phyloP scores from a whole-genome alignment of 2,888 invertebrate genomes.

The Timandra comae region DNA sequence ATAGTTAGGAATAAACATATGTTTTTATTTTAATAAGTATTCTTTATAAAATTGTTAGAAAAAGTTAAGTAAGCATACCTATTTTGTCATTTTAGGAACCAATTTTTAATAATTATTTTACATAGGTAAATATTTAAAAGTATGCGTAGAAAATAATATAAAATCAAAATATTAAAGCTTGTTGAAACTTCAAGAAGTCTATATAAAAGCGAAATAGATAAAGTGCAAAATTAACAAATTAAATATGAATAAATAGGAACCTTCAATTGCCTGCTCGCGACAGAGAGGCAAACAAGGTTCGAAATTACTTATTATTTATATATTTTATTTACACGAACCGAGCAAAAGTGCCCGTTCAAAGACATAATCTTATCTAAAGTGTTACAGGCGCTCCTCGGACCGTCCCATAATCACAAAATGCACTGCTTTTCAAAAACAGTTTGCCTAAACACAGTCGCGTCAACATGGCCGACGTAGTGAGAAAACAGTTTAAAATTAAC shows the following conservation, averaged over 20 bases:
- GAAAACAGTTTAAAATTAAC: constrained; percentile 29
- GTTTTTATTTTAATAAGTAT: too few relatives aligned
- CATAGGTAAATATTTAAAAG: too few relatives aligned
- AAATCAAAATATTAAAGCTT: constrained; percentile 2
- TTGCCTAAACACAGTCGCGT: constrained; percentile 31
- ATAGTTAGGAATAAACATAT: too few relatives aligned
- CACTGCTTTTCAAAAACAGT: constrained; percentile 27
- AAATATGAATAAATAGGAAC: constrained; percentile 34
- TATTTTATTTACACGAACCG: constrained; percentile 38
- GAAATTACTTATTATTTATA: constrained; percentile 25
- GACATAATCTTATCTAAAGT: constrained; percentile 30
- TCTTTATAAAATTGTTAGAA: too few relatives aligned
- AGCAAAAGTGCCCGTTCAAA: constrained; percentile 15
- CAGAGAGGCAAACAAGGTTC: constrained; percentile 29
- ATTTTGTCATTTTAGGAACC: too few relatives aligned
- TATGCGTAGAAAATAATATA: not conserved
- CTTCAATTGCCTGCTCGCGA: constrained; percentile 27
- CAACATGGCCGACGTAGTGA: constrained; percentile 27
- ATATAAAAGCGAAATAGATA: constrained; percentile 26
- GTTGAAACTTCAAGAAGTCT: constrained; percentile 13
- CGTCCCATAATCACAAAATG: constrained; percentile 26
- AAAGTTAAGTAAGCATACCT: not conserved
- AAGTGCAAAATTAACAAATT: constrained; percentile 22
- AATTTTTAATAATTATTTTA: too few relatives aligned
- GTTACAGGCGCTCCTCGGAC: constrained; percentile 20